These are phyloP conservation scores for Cheilosia vernalis DNA, from an alignment of 2,888 invertebrate genomes.

Conservation along the genomic window DNA sequence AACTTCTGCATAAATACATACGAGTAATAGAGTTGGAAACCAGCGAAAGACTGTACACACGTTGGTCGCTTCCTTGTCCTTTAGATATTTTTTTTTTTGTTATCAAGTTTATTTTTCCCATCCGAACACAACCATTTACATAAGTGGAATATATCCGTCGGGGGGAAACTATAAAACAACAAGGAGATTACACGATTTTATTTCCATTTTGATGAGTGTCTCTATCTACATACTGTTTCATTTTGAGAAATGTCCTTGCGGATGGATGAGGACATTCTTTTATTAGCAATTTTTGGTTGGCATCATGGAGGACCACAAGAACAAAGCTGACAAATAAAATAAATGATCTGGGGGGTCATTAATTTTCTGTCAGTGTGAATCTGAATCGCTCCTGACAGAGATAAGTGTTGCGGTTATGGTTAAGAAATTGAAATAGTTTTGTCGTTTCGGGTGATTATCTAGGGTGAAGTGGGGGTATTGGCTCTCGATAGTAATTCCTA, in stretches of 20 bases:
- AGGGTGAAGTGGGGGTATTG: not conserved
- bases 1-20: constrained; percentile 37
- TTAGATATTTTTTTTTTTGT: constrained; percentile 18
- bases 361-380: constrained; percentile 55
- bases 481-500: no score
- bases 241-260: constrained; percentile 48
- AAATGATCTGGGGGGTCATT: constrained; percentile 61
- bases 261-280: not conserved
- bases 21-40: constrained; percentile 27
- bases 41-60: not conserved
- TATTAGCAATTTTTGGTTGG: constrained; percentile 9
- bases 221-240: constrained; percentile 20
- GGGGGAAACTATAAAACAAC: constrained; percentile 28
- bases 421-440: constrained; percentile 47
- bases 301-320: not conserved
- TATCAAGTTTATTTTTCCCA: constrained; percentile 20
- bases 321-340: constrained; percentile 37
- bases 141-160: constrained; percentile 56
- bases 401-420: constrained; percentile 52
- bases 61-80: constrained; percentile 22
- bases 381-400: constrained; percentile 59
- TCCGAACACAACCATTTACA: constrained; percentile 50
- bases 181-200: constrained; percentile 61
- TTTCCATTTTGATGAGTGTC: constrained; percentile 67
- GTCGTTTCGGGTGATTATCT: constrained; percentile 28